A percentile compares a stretch with the other conserved stretches of the same genome.
These are phyloP conservation scores for Stratiomys singularior DNA, from an alignment of 2,888 invertebrate genomes.

Conservation along the genomic window DNA sequence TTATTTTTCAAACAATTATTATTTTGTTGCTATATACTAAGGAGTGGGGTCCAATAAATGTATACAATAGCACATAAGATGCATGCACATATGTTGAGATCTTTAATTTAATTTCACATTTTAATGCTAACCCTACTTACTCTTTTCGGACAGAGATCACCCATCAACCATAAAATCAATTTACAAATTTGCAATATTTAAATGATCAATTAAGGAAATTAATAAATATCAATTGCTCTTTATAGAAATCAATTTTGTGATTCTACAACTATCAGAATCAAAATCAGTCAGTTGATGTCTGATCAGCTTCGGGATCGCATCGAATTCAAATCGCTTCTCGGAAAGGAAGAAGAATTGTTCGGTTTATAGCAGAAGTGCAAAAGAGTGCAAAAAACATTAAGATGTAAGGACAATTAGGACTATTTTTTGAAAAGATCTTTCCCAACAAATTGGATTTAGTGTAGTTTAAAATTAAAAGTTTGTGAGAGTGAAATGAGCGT, in stretches of 20 bases:
- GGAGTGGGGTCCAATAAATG: too few species aligned
- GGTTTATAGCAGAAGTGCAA: not conserved
- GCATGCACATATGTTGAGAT: not conserved
- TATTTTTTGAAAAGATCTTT: too few species aligned
- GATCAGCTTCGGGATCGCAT: not conserved
- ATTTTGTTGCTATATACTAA: too few species aligned
- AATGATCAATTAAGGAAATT: constrained; percentile 26
- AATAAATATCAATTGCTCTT: not conserved
- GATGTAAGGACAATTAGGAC: too few species aligned
- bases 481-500: too few species aligned
- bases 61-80: not conserved
- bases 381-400: too few species aligned
- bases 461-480: too few species aligned
- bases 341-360: too few species aligned
- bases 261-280: constrained; percentile 10
- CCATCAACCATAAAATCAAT: constrained; percentile 1
- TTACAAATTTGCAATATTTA: constrained; percentile 27
- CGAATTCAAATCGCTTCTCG: not conserved
- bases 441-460: too few species aligned
- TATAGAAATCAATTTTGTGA: not conserved
- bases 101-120: constrained; percentile 19
- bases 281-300: not conserved
- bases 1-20: not conserved
- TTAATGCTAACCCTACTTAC: constrained; percentile 6
- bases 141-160: not conserved